Base-by-base conservation (phyloP, 2,797 vertebrate species). In the Oreortyx pictus region DNA sequence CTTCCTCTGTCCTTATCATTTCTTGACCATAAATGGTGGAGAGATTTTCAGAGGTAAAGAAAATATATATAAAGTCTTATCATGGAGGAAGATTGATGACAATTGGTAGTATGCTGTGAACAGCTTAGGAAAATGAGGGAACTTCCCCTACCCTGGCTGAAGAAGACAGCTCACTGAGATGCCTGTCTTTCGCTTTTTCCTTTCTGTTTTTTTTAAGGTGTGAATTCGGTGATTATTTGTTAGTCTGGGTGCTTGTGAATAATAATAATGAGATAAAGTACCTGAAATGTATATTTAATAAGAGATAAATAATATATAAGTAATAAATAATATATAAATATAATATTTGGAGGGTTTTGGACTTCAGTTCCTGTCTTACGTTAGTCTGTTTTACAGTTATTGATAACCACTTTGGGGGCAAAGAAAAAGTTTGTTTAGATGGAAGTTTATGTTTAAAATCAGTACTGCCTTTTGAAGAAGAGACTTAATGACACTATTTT, bases 211-310 rank as follows among this genome's bases (percentile, higher is more conserved):
- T 37, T 70, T 49, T 7, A 43, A 91, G 54, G 35, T 90, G 60
- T 82, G 60, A 82, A 79, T 90, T 86, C 3, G 4, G 50, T 84
- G 67, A 70, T 39, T 91, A 78, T 88, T 91, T 88, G 9, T 75
- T 86, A 33, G 44, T 16, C 18, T 90, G 50, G 12, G 6, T 86
- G 43, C 29, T 88, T 73, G 35, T 84, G 47, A 88, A 81, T 67
- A 81, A 49, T 39, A 78, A 41, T 35, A 27, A 67, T 33, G 14
- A 60, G 10, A 73, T 17, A 65, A 19, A 61, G 33, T 74, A 77
- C n/a, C 62, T 78, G 49, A 23, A 11, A 14, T 81, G 29, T 62
- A 35, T n/a, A 49, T 83, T 91, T 80, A 77, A 43, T 70, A 35
- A 71, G 59, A 59, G 29, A 62, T 5, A 46, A 83, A 81, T 47